Evolutionary conservation across 2,888 invertebrate species (phyloP), one percentile per base, ranked within the genome.

Genomic region (Agriotes lineatus): DNA sequence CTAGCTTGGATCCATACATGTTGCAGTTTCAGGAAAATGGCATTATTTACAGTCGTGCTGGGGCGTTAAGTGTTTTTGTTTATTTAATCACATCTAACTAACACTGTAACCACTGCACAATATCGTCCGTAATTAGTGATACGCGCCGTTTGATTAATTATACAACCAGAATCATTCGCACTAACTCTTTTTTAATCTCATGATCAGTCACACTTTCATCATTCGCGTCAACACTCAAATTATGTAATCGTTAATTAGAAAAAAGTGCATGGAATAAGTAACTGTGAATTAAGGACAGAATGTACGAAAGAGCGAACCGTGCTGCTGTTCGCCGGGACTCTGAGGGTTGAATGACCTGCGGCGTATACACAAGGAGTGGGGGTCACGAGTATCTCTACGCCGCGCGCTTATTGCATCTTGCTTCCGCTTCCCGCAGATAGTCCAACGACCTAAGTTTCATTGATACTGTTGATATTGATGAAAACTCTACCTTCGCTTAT

Each of bases 301-400:
- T 78, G 76, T 78, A 79, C 78, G 78, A 79, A 81, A 80, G 80
- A 78, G 80, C 72, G 72, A 75, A 79, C 79, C 81, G 78, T 78
- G 79, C 78, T 80, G 81, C 79, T 80, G 80, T 77, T 79, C 75
- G 82, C 82, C 82, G 82, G 83, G 83, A 83, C 83, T 81, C 80
- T 79, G 81, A 82, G 83, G 81, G 84, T 82, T 84, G 84, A 84
- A 84, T 83, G 84, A 84, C 84, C 84, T 83, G 82, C 79, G 79
- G 82, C 58, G 59, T 69, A 70, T 62, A 73, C 68, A 75, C 74
- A 75, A 75, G 72, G 72, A 69, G 73, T 75, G 74, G 72, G 76
- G 73, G 73, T 76, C 79, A 77, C 81, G 81, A 81, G 81, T 81
- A 79, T 82, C 81, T 25, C 80, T 66, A 72, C 74, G 82, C 81